A percentile compares a stretch with the other conserved stretches of the same genome.
Evolutionary conservation across 1,140 invertebrate species (phyloP).

Genomic region (Amphibalanus amphitrite): DNA sequence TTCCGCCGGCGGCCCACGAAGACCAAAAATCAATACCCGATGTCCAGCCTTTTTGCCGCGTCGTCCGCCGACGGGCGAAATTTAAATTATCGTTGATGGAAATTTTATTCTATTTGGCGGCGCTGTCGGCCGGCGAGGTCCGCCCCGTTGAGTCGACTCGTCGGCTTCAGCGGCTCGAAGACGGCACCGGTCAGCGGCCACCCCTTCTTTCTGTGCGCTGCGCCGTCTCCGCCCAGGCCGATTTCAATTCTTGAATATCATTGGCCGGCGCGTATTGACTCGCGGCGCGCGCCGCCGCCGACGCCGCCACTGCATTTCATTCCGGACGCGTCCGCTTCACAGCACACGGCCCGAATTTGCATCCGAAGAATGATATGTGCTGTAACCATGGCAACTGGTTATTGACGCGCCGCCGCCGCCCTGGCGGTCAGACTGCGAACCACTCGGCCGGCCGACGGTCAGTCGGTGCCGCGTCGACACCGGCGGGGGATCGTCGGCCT

Average conservation of each 20-base stretch:
- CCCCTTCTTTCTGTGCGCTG: not conserved
- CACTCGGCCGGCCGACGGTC: not conserved
- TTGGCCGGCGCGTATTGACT: not conserved
- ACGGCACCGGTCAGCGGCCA: not conserved
- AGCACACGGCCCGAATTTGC: not conserved
- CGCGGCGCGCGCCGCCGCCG: too few relatives aligned
- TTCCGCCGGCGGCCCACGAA: not conserved
- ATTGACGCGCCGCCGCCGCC: not conserved
- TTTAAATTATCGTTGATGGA: constrained; percentile 1
- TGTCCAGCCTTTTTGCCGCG: not conserved
- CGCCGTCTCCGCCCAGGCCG: too few relatives aligned
- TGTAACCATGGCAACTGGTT: not conserved
- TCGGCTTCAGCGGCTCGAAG: not conserved
- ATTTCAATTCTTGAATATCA: constrained; percentile 2
- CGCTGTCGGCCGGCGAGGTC: too few relatives aligned
- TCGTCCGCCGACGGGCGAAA: not conserved
- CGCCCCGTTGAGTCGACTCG: not conserved
- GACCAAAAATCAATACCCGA: not conserved
- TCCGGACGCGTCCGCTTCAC: not conserved
- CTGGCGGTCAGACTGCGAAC: not conserved
- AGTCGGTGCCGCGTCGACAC: not conserved
- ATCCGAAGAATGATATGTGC: constrained; percentile 1
- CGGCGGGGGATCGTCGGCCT: not conserved
- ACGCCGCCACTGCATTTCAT: not conserved
- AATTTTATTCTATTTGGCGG: not conserved